Conservation (phyloP, 2,113 vertebrate genomes). For the Melanerpes aurifrons region DNA sequence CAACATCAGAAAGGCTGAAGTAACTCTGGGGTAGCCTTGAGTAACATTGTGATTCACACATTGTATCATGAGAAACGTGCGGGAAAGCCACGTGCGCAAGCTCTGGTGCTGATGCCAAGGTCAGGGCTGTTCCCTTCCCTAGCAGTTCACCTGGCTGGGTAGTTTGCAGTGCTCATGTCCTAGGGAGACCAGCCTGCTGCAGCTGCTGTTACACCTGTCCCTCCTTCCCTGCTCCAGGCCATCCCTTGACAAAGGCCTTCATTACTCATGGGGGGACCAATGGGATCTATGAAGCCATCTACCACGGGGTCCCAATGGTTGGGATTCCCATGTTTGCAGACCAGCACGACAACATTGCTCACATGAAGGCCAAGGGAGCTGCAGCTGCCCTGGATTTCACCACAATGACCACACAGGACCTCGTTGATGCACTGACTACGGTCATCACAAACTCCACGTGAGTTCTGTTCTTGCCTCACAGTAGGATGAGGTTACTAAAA, state of each 20-base stretch:
- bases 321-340: conserved; percentile 87
- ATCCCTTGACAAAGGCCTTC: conserved; percentile 85
- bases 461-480: conserved; percentile 55
- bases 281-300: conserved; percentile 90
- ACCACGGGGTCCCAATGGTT: conserved; percentile 86
- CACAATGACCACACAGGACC: conserved; percentile 73
- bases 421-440: conserved; percentile 78
- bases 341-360: conserved; percentile 83
- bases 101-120: not conserved
- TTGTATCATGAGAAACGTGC: not conserved
- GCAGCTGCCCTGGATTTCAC: conserved; percentile 81
- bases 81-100: not conserved
- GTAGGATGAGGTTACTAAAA: not conserved
- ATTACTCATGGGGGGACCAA: conserved; percentile 91
- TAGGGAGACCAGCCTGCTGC: not conserved
- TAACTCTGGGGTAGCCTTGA: not conserved
- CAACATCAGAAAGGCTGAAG: not conserved
- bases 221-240: conserved; percentile 73
- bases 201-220: not conserved
- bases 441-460: conserved; percentile 85
- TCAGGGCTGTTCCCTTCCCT: not conserved
- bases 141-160: not conserved
- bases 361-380: conserved; percentile 81
- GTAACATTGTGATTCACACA: not conserved
- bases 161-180: not conserved